Conservation (phyloP, 2,113 vertebrate species). For the Origma solitaria region DNA sequence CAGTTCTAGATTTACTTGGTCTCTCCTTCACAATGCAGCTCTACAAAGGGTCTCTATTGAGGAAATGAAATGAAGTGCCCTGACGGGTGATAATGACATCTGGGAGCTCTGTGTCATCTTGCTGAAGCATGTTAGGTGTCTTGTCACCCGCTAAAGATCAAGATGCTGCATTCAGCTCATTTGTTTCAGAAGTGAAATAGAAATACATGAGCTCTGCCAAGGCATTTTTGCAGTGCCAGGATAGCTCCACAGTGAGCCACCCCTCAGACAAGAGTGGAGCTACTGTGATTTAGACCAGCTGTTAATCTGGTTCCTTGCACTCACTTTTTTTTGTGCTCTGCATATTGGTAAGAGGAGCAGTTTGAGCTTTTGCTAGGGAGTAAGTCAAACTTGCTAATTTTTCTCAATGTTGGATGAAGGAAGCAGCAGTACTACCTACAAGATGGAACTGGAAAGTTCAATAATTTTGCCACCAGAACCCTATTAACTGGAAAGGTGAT, state of each 20-base stretch:
- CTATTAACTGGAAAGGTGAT: background rate
- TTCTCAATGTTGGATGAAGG: background rate
- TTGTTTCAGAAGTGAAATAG: background rate
- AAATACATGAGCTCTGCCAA: background rate
- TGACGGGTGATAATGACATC: background rate
- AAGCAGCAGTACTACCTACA: background rate
- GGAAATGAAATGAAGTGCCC: constrained; percentile 18
- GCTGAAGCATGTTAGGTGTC: background rate
- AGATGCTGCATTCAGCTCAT: background rate
- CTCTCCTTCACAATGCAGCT: background rate
- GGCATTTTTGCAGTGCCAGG: background rate
- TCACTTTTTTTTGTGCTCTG: background rate
- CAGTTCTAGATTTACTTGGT: background rate
- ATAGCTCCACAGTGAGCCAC: background rate
- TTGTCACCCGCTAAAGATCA: background rate
- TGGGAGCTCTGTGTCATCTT: background rate
- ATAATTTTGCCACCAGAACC: background rate
- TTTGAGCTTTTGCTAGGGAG: background rate
- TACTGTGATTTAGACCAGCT: background rate
- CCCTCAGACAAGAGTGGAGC: background rate
- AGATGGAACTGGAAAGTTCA: background rate
- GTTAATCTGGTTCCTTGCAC: background rate
- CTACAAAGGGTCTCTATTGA: background rate
- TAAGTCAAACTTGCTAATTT: background rate
- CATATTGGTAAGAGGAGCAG: background rate